Percentiles rank a stretch among this genome's conserved stretches.
Conservation (phyloP, 2,113 vertebrate species). For the Pandion haliaetus region DNA sequence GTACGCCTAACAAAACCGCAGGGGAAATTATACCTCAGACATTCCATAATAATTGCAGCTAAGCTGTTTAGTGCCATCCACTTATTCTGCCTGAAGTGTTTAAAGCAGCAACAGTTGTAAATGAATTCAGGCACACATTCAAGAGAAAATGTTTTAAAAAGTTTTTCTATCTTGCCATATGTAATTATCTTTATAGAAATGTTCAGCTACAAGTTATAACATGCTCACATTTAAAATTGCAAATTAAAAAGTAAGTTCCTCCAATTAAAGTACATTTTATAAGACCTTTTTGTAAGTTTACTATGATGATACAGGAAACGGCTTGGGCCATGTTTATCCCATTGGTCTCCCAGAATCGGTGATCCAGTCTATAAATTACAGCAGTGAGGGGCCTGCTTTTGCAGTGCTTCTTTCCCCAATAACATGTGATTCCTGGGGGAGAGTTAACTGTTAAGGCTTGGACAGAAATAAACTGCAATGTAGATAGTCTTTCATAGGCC, state of each 20-base stretch:
- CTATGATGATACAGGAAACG: background rate
- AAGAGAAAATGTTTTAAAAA: slow-evolving; percentile 72
- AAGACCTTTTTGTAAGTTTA: background rate
- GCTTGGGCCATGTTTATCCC: background rate
- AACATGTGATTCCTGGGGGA: background rate
- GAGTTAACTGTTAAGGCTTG: background rate
- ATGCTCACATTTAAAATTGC: slow-evolving; percentile 58
- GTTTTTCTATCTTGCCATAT: slow-evolving; percentile 75
- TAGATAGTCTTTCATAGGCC: background rate
- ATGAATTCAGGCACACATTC: slow-evolving; percentile 81
- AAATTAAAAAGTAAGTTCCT: slow-evolving; percentile 49
- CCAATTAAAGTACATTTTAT: background rate
- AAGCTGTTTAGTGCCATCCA: slow-evolving; percentile 87
- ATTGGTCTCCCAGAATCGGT: background rate
- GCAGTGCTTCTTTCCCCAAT: background rate
- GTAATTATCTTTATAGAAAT: slow-evolving; percentile 78
- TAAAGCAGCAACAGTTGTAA: slow-evolving; percentile 84
- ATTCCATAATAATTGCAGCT: slow-evolving; percentile 87
- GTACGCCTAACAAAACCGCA: slow-evolving; percentile 83
- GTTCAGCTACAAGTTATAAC: slow-evolving; percentile 67
- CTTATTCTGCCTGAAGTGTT: slow-evolving; percentile 86
- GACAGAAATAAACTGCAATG: background rate
- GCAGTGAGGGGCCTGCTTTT: background rate
- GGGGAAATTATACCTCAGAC: slow-evolving; percentile 90
- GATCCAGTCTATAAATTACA: background rate